phyloP scores from a whole-genome alignment of 2,888 invertebrate species.

The Phalera bucephala region DNA sequence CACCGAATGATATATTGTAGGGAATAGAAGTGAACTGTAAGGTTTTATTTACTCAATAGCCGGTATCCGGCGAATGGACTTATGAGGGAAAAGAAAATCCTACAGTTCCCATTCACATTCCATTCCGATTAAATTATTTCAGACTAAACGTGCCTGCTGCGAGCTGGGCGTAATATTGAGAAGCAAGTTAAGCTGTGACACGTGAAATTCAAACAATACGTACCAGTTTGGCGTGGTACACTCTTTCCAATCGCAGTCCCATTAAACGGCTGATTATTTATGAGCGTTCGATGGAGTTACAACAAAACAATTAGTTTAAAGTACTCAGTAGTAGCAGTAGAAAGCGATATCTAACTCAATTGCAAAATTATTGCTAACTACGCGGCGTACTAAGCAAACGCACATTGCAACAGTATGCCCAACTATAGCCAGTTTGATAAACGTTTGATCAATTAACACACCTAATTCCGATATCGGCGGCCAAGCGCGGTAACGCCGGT shows the following conservation, averaged over 20 bases:
- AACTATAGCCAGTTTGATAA: conserved; percentile 25
- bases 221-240: too few relatives aligned
- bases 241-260: too few relatives aligned
- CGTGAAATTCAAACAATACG: too few relatives aligned
- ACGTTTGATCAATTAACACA: conserved; percentile 43
- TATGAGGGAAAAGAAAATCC: background rate
- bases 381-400: background rate
- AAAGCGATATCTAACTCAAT: background rate
- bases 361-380: background rate
- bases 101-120: background rate
- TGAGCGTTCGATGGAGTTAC: too few relatives aligned
- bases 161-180: too few relatives aligned
- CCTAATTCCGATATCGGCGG: conserved; percentile 34
- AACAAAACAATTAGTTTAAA: too few relatives aligned
- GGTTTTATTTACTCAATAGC: conserved; percentile 1
- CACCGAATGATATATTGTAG: conserved; percentile 68
- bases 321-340: background rate
- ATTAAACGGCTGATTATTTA: too few relatives aligned
- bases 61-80: conserved; percentile 1
- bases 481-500: conserved; percentile 36
- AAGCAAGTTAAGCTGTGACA: too few relatives aligned
- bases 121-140: background rate
- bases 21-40: conserved; percentile 27
- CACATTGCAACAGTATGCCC: conserved; percentile 15
- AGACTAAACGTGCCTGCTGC: background rate